phyloP scores from a whole-genome alignment of 2,888 invertebrate genomes.

The Leptarthrus brevirostris region DNA sequence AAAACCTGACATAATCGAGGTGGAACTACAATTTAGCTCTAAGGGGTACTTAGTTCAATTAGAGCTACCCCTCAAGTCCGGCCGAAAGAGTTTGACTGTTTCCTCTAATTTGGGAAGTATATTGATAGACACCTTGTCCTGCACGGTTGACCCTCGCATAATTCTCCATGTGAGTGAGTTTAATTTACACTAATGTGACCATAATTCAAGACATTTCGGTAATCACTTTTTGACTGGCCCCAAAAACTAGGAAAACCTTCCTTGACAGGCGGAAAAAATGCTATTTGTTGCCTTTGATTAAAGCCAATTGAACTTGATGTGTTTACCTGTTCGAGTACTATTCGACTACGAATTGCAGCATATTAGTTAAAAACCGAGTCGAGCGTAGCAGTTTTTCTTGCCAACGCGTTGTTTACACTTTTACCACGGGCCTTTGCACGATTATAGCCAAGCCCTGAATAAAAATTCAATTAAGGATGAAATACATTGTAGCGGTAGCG shows the following conservation, averaged over 20 bases:
- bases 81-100: slow-evolving; percentile 12
- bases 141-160: not conserved
- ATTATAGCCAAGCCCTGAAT: too few species aligned
- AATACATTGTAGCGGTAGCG: too few species aligned
- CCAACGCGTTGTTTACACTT: too few species aligned
- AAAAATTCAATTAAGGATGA: too few species aligned
- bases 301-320: slow-evolving; percentile 10
- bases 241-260: slow-evolving; percentile 23
- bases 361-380: not conserved
- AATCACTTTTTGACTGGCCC: slow-evolving; percentile 61
- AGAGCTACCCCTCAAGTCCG: not conserved
- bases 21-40: slow-evolving; percentile 4
- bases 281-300: slow-evolving; percentile 34
- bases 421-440: too few species aligned
- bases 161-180: slow-evolving; percentile 59
- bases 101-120: not conserved
- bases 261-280: slow-evolving; percentile 35
- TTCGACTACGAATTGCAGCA: not conserved
- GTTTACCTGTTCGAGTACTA: slow-evolving; percentile 25
- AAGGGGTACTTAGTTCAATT: slow-evolving; percentile 21
- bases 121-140: slow-evolving; percentile 10
- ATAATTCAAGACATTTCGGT: slow-evolving; percentile 66
- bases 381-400: too few species aligned
- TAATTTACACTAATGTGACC: slow-evolving; percentile 67
- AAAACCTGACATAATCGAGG: slow-evolving; percentile 20